These are phyloP conservation scores for Solenopsis fugax DNA, from an alignment of 1,140 invertebrate species.

Conservation along the genomic window DNA sequence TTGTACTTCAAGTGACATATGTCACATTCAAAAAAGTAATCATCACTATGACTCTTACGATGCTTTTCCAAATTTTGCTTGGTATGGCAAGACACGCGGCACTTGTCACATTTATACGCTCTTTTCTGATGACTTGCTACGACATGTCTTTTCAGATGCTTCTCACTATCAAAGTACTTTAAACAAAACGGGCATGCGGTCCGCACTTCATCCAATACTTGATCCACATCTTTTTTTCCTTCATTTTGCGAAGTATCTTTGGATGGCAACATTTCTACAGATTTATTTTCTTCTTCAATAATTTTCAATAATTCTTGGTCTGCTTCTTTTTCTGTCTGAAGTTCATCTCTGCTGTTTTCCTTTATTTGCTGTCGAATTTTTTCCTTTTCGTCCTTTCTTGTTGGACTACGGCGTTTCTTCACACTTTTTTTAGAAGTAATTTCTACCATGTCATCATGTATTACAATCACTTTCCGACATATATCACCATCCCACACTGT, in stretches of 20 bases:
- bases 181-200: slow-evolving; percentile 83
- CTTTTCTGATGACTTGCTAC: slow-evolving; percentile 82
- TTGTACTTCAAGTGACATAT: slow-evolving; percentile 85
- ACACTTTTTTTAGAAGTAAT: slow-evolving; percentile 1
- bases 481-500: slow-evolving; percentile 4
- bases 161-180: slow-evolving; percentile 82
- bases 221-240: slow-evolving; percentile 25
- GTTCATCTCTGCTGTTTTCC: not conserved
- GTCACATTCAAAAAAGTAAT: slow-evolving; percentile 69
- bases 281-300: not conserved
- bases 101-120: slow-evolving; percentile 83
- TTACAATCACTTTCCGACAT: slow-evolving; percentile 17
- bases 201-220: not conserved
- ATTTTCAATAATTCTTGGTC: not conserved
- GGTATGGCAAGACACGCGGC: slow-evolving; percentile 76
- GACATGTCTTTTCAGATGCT: slow-evolving; percentile 82
- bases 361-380: not conserved
- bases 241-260: not conserved
- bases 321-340: not conserved
- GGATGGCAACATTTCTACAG: not conserved
- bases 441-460: not conserved
- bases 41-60: slow-evolving; percentile 66
- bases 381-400: not conserved
- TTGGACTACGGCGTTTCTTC: not conserved
- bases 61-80: slow-evolving; percentile 61